phyloP scores from a whole-genome alignment of 1,140 invertebrate genomes.

The Scaptomyza graminum region DNA sequence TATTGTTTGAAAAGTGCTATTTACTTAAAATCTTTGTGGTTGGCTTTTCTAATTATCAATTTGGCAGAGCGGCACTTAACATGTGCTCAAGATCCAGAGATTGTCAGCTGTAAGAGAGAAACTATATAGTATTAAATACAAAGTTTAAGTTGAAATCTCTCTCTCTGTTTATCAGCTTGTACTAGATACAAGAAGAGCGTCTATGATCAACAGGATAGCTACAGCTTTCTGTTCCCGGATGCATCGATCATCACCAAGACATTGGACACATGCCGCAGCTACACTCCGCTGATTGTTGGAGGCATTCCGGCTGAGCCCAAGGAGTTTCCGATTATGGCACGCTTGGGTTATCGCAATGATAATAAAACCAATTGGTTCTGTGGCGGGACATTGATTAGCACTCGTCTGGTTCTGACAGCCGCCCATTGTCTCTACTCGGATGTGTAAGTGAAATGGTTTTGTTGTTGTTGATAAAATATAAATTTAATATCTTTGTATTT shows the following conservation, averaged over 20 bases:
- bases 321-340: constrained; percentile 83
- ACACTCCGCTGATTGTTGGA: constrained; percentile 56
- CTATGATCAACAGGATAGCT: constrained; percentile 53
- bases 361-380: constrained; percentile 70
- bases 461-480: background rate
- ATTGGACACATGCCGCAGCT: constrained; percentile 56
- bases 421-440: constrained; percentile 77
- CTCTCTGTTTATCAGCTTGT: constrained; percentile 42
- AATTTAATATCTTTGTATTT: background rate
- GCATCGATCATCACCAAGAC: constrained; percentile 33
- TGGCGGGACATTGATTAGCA: constrained; percentile 82
- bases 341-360: constrained; percentile 63
- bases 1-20: background rate
- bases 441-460: constrained; percentile 29
- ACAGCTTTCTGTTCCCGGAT: constrained; percentile 39
- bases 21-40: background rate
- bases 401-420: constrained; percentile 77
- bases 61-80: background rate
- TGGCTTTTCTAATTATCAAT: background rate
- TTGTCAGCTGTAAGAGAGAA: constrained; percentile 22
- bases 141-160: background rate
- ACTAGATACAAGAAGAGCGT: constrained; percentile 49
- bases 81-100: constrained; percentile 16
- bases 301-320: constrained; percentile 60
- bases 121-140: background rate